phyloP scores from a whole-genome alignment of 2,888 invertebrate genomes.

The Epirrita christyi region DNA sequence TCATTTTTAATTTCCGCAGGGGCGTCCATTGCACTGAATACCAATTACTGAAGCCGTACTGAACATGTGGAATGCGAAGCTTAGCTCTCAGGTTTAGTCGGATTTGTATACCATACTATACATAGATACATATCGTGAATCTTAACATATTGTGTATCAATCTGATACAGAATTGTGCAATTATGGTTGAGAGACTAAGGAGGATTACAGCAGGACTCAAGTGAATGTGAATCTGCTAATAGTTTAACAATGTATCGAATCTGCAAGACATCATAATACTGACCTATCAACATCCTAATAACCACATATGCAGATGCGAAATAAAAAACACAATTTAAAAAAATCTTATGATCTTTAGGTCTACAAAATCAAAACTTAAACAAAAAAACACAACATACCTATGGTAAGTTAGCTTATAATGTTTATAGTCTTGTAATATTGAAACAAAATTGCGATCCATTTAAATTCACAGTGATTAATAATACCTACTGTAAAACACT shows the following conservation, averaged over 20 bases:
- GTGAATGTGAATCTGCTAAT: constrained; percentile 17
- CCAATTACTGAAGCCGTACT: constrained; percentile 71
- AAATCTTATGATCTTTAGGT: too few relatives aligned
- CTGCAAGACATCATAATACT: neutral
- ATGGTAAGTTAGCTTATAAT: too few relatives aligned
- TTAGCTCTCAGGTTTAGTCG: constrained; percentile 52
- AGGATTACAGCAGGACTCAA: constrained; percentile 25
- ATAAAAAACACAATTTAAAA: too few relatives aligned
- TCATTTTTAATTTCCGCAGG: constrained; percentile 75
- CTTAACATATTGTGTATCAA: constrained; percentile 39
- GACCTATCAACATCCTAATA: too few relatives aligned
- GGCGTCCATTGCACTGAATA: constrained; percentile 72
- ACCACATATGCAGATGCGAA: too few relatives aligned
- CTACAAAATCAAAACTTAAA: too few relatives aligned
- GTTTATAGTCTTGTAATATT: neutral
- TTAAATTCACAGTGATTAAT: constrained; percentile 41
- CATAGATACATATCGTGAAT: constrained; percentile 23
- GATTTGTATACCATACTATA: constrained; percentile 40
- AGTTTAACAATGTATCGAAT: neutral
- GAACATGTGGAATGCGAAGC: constrained; percentile 66
- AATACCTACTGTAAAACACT: constrained; percentile 42
- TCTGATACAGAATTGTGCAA: constrained; percentile 44
- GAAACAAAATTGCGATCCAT: neutral
- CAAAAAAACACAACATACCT: too few relatives aligned
- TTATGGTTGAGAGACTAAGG: constrained; percentile 39